Percentiles rank a stretch among this genome's conserved stretches.
phyloP scores from a whole-genome alignment of 2,888 invertebrate genomes.

The Macaria liturata region DNA sequence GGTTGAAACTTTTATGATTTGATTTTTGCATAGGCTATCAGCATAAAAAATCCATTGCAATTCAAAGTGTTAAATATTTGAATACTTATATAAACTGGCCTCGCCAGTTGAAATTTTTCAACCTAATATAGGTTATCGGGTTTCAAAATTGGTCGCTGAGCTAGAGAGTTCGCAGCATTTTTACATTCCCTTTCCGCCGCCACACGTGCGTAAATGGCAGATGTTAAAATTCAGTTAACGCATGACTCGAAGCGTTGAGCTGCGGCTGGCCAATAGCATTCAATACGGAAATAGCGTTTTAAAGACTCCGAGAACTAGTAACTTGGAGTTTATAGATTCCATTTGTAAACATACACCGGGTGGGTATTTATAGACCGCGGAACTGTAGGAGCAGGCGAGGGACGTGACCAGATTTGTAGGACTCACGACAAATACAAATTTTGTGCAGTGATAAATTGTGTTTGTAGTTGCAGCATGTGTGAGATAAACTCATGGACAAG shows the following conservation, averaged over 20 bases:
- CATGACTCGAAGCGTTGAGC: slow-evolving; percentile 7
- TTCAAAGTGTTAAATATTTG: too few relatives aligned
- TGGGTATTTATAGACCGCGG: slow-evolving; percentile 30
- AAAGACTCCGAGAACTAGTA: slow-evolving; percentile 34
- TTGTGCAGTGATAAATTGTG: slow-evolving; percentile 6
- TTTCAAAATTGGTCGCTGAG: too few relatives aligned
- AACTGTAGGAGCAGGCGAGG: slow-evolving; percentile 10
- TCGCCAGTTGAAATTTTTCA: too few relatives aligned
- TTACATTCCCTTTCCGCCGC: too few relatives aligned
- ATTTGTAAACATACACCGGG: slow-evolving; percentile 35
- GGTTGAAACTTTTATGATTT: too few relatives aligned
- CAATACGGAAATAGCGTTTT: slow-evolving; percentile 30
- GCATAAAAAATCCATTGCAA: too few relatives aligned
- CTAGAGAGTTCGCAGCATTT: too few relatives aligned
- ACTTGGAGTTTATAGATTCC: slow-evolving; percentile 34
- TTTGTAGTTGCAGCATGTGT: background rate
- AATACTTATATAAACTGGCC: too few relatives aligned
- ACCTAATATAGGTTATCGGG: too few relatives aligned
- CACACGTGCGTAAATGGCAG: slow-evolving; percentile 1
- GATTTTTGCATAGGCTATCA: too few relatives aligned
- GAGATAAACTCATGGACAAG: slow-evolving; percentile 5
- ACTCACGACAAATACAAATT: slow-evolving; percentile 16
- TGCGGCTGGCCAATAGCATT: slow-evolving; percentile 15
- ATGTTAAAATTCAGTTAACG: slow-evolving; percentile 6
- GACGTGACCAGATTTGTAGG: slow-evolving; percentile 18